A percentile compares a stretch with the other conserved stretches of the same genome.
These are phyloP conservation scores for Crotalus viridis DNA, from an alignment of 2,113 vertebrate species.

Conservation along the genomic window DNA sequence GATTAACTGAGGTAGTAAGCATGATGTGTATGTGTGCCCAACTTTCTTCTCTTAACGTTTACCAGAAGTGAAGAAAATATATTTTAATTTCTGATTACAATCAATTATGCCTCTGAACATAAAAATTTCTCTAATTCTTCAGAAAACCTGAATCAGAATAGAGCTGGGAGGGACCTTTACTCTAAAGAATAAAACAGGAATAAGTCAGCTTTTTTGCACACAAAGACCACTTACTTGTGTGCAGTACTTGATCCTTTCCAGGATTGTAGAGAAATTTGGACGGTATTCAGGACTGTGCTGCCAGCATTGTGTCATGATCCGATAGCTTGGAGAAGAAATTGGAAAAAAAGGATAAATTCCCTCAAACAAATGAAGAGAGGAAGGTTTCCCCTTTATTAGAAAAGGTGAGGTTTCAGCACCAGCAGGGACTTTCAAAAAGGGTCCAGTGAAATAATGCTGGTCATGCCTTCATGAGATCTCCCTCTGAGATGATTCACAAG, in stretches of 20 bases:
- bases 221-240: constrained; percentile 78
- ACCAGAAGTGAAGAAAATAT: too few relatives aligned
- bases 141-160: background rate
- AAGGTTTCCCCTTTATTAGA: background rate
- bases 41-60: background rate
- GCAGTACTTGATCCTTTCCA: constrained; percentile 87
- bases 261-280: constrained; percentile 86
- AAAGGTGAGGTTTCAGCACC: too few relatives aligned
- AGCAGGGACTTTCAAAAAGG: background rate
- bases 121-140: background rate
- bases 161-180: too few relatives aligned
- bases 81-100: background rate
- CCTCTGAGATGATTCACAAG: background rate
- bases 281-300: constrained; percentile 89
- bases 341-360: background rate
- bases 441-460: background rate
- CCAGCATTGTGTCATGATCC: constrained; percentile 93
- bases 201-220: background rate
- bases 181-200: background rate
- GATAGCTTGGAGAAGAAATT: constrained; percentile 73
- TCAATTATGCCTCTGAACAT: background rate
- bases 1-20: background rate
- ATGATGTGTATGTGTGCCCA: background rate
- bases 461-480: background rate
- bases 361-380: background rate